Evolutionary conservation across 2,797 vertebrate genomes (phyloP), one percentile per base, ranked within the genome.

Genomic region (Acestrorhynchus altus): DNA sequence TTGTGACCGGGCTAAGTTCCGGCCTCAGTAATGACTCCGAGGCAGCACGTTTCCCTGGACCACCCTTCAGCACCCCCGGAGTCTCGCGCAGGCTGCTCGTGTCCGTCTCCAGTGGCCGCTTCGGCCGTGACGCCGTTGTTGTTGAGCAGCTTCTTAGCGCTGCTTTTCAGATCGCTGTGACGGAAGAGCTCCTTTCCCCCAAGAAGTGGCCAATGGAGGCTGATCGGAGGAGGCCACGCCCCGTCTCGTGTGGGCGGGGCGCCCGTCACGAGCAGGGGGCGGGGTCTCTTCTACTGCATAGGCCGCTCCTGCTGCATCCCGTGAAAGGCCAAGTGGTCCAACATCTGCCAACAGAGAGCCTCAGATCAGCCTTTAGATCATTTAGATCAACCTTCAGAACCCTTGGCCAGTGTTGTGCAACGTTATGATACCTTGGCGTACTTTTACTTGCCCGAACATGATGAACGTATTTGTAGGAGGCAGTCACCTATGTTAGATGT

Each of bases 71-170:
- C 26, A 13, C 35, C 13, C 18, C 9, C 42, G 18, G 4, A n/a
- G 28, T 11, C 31, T 76, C 31, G 69, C 67, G 47, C 57, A 60
- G 64, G 51, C 49, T 56, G 72, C 63, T 81, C 68, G 47, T 81
- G 74, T 44, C 75, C 57, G 59, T 44, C 70, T 73, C 74, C 59
- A 74, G 24, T 77, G 83, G 80, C 63, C 74, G 80, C 31, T 72
- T 15, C 8, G 46, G 35, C 47, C 49, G 56, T 77, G 77, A 77
- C 52, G 74, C 60, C 56, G 44, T 81, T 79, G 74, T 81, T 81
- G 80, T 79, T 63, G 64, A 77, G 80, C 46, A 69, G 73, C 51
- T 63, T 24, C 57, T 76, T 72, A 74, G 76, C 80, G 72, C 76
- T 78, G 80, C 66, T 77, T 74, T 77, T 69, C 57, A 35, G 63